Conservation (phyloP, 2,888 invertebrate genomes). For the Phyllotreta striolata region DNA sequence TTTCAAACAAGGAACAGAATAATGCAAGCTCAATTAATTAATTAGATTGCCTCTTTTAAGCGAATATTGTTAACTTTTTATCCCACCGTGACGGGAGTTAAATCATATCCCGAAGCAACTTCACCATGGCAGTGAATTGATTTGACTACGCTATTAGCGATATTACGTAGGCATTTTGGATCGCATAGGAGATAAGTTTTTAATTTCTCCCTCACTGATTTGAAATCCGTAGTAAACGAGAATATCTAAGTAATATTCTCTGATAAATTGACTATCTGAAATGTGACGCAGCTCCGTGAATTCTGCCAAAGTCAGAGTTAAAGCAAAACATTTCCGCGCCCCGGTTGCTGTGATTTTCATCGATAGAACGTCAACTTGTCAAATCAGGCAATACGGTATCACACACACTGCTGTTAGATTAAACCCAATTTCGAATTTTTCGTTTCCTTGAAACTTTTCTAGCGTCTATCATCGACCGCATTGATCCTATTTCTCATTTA, state of each 20-base stretch:
- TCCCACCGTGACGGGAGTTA: too few relatives aligned
- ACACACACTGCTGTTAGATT: slow-evolving; percentile 43
- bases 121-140: too few relatives aligned
- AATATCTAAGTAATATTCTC: slow-evolving; percentile 18
- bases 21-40: too few relatives aligned
- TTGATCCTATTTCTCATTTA: slow-evolving; percentile 25
- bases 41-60: too few relatives aligned
- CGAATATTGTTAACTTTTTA: too few relatives aligned
- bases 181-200: neutral
- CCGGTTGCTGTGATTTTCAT: slow-evolving; percentile 30
- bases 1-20: too few relatives aligned
- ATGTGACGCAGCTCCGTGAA: slow-evolving; percentile 40
- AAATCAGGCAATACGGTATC: slow-evolving; percentile 41
- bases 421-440: slow-evolving; percentile 43
- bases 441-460: slow-evolving; percentile 34
- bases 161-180: too few relatives aligned
- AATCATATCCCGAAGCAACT: too few relatives aligned
- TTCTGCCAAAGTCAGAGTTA: slow-evolving; percentile 53
- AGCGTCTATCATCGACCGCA: slow-evolving; percentile 26
- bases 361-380: slow-evolving; percentile 39
- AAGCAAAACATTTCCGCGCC: slow-evolving; percentile 37
- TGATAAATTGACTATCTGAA: slow-evolving; percentile 28
- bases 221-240: slow-evolving; percentile 11
- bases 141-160: too few relatives aligned
- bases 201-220: slow-evolving; percentile 1